Percentiles rank a stretch among this genome's conserved stretches.
phyloP scores from a whole-genome alignment of 2,113 vertebrate species.

The Notarius quadriscutis region DNA sequence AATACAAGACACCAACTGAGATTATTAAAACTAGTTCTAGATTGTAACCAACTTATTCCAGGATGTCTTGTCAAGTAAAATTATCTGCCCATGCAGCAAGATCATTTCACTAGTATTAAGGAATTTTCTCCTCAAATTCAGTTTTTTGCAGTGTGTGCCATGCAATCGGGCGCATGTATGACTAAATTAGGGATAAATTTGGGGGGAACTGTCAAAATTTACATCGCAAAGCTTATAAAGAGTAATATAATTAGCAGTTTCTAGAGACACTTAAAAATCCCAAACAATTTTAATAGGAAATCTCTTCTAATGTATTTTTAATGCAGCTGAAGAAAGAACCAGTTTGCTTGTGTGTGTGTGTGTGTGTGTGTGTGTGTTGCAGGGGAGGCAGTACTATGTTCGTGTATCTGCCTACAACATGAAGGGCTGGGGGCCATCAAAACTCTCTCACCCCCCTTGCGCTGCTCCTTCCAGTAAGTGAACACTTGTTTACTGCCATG shows the following conservation, averaged over 20 bases:
- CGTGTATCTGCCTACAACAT: constrained; percentile 90
- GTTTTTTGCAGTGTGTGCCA: too few relatives aligned
- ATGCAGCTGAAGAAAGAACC: neutral
- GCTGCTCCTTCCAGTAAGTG: constrained; percentile 91
- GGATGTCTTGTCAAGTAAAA: too few relatives aligned
- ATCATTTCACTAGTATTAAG: too few relatives aligned
- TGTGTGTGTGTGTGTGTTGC: constrained; percentile 48
- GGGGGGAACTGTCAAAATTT: neutral
- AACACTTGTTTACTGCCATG: neutral
- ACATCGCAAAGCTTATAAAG: neutral
- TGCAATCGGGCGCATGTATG: too few relatives aligned
- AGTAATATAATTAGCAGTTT: neutral
- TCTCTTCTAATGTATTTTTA: neutral
- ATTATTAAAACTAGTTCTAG: too few relatives aligned
- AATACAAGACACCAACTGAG: too few relatives aligned
- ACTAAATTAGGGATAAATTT: neutral
- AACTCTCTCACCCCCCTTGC: constrained; percentile 78
- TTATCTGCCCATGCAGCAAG: too few relatives aligned
- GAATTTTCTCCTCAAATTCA: too few relatives aligned
- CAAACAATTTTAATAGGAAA: neutral
- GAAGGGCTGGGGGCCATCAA: constrained; percentile 91
- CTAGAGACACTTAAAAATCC: neutral
- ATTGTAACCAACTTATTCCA: too few relatives aligned
- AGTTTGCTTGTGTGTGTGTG: neutral
- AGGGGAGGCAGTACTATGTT: constrained; percentile 87